Percentiles rank a stretch among this genome's conserved stretches.
Evolutionary conservation across 2,113 vertebrate species (phyloP).

Genomic region (Salvelinus fontinalis): DNA sequence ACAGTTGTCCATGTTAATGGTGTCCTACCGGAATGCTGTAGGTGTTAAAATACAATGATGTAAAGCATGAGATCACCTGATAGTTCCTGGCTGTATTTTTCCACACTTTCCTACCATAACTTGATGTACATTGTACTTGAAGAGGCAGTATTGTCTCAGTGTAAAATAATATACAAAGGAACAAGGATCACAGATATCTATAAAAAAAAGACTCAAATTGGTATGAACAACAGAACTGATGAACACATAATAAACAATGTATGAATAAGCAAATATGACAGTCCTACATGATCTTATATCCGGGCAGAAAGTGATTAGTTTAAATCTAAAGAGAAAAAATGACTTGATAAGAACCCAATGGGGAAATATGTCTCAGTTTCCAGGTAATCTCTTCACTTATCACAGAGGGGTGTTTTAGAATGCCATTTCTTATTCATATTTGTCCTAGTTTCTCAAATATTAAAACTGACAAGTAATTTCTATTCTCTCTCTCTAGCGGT

Average conservation of each 20-base stretch:
- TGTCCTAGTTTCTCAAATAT: conserved; percentile 25
- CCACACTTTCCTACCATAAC: neutral
- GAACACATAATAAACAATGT: conserved; percentile 12
- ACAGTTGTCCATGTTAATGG: conserved; percentile 11
- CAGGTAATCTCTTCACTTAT: conserved; percentile 23
- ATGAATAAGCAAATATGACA: conserved; percentile 23
- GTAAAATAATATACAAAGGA: conserved; percentile 27
- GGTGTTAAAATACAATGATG: conserved; percentile 17
- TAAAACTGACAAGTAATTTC: conserved; percentile 28
- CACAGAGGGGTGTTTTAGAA: conserved; percentile 24
- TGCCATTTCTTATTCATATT: conserved; percentile 40
- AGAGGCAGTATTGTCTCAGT: neutral
- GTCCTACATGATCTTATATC: conserved; percentile 20
- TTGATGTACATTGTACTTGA: conserved; percentile 6
- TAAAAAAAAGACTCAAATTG: neutral
- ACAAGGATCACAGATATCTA: conserved; percentile 36
- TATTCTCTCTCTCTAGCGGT: conserved; percentile 12
- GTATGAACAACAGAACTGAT: neutral
- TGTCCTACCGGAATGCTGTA: conserved; percentile 15
- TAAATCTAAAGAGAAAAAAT: no score
- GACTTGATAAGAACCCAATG: neutral
- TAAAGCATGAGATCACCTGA: conserved; percentile 18
- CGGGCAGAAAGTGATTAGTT: conserved; percentile 7
- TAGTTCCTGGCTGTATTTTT: neutral
- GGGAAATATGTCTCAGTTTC: conserved; percentile 28